phyloP scores from a whole-genome alignment of 2,113 vertebrate species.

The Heliornis fulica region DNA sequence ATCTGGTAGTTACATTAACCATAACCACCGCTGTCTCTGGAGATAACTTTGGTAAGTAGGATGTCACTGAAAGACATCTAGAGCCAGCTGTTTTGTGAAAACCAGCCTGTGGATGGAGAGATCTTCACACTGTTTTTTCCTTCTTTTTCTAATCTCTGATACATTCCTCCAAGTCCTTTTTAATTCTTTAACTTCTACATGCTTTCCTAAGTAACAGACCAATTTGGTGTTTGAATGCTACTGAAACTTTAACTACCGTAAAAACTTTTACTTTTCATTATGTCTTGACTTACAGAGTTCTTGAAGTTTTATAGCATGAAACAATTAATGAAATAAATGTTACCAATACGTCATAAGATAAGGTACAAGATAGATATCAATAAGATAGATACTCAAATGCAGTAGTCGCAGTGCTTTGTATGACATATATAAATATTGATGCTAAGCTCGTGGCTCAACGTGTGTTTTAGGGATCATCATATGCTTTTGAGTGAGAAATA shows the following conservation, averaged over 20 bases:
- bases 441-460: background rate
- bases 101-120: background rate
- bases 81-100: background rate
- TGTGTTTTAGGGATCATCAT: background rate
- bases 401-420: background rate
- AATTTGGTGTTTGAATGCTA: background rate
- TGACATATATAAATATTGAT: background rate
- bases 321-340: background rate
- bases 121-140: background rate
- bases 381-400: background rate
- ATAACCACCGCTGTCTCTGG: slow-evolving; percentile 64
- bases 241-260: background rate
- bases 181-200: background rate
- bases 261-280: background rate
- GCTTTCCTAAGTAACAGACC: background rate
- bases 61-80: background rate
- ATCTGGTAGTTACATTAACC: slow-evolving; percentile 81
- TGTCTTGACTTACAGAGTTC: background rate
- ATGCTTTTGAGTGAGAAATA: background rate
- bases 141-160: background rate
- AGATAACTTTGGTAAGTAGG: slow-evolving; percentile 68
- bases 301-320: background rate
- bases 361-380: background rate
- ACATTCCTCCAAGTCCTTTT: background rate
- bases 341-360: background rate